These are phyloP conservation scores for Rhinella marina DNA, from an alignment of 2,797 vertebrate genomes.

Conservation along the genomic window DNA sequence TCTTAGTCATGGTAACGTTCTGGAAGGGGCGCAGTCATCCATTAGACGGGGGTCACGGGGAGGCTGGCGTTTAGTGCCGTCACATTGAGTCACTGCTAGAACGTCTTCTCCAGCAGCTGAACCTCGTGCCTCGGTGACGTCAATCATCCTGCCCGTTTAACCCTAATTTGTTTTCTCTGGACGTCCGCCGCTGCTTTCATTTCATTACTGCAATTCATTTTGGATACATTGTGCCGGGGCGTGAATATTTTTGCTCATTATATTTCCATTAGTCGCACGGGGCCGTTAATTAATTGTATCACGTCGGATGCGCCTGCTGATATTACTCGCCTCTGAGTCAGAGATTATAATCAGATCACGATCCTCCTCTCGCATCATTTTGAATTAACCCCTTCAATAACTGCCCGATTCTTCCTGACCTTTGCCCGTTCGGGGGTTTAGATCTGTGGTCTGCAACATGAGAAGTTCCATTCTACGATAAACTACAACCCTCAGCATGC, in stretches of 20 bases:
- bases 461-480: too few relatives aligned
- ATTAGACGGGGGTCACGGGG: neutral
- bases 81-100: neutral
- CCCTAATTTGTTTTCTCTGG: neutral
- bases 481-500: neutral
- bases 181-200: neutral
- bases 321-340: neutral
- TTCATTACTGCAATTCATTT: neutral
- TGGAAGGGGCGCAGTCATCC: conserved; percentile 3
- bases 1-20: neutral
- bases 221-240: neutral
- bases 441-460: neutral
- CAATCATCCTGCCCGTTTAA: neutral
- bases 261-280: neutral
- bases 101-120: neutral
- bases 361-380: neutral
- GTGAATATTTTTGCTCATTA: neutral
- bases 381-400: neutral
- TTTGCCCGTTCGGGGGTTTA: too few relatives aligned
- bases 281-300: neutral
- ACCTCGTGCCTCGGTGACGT: neutral
- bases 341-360: neutral
- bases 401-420: too few relatives aligned
- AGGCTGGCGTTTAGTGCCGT: neutral
- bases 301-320: neutral